Evolutionary conservation across 1,140 invertebrate species (phyloP).

Genomic region (Heterodera schachtii): DNA sequence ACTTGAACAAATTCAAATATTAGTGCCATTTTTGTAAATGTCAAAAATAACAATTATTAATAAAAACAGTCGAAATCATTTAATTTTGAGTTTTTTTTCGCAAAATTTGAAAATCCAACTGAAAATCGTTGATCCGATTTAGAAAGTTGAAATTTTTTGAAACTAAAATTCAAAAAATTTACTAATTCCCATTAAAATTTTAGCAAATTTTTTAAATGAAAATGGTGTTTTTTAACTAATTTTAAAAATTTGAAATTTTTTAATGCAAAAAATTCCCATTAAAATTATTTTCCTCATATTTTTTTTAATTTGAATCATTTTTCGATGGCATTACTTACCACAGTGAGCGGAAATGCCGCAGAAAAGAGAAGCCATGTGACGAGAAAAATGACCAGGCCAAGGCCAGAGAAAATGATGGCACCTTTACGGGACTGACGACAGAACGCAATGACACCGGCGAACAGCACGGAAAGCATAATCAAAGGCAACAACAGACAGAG

Average conservation of each 20-base stretch:
- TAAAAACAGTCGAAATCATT: too few species aligned
- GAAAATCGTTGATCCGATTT: not conserved
- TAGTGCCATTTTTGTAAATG: too few species aligned
- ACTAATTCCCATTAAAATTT: not conserved
- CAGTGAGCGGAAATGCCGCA: slow-evolving; percentile 46
- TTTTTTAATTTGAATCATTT: not conserved
- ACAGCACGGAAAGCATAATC: slow-evolving; percentile 50
- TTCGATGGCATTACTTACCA: slow-evolving; percentile 16
- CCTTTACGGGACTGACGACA: slow-evolving; percentile 46
- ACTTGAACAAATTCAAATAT: too few species aligned
- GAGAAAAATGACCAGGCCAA: slow-evolving; percentile 52
- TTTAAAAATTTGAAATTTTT: too few species aligned
- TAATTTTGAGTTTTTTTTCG: too few species aligned
- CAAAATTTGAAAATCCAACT: too few species aligned
- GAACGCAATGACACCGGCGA: slow-evolving; percentile 50
- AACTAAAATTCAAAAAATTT: slow-evolving; percentile 1
- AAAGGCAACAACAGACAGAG: slow-evolving; percentile 36
- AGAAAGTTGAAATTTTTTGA: not conserved
- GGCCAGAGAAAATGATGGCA: slow-evolving; percentile 42
- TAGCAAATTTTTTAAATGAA: not conserved
- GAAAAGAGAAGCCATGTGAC: slow-evolving; percentile 51
- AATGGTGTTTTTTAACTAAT: too few species aligned
- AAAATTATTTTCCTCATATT: not conserved
- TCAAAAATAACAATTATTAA: too few species aligned
- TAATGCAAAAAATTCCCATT: slow-evolving; percentile 15